Percentiles rank a stretch among this genome's conserved stretches.
These are phyloP conservation scores for Falco peregrinus DNA, from an alignment of 2,797 vertebrate species.

Conservation along the genomic window DNA sequence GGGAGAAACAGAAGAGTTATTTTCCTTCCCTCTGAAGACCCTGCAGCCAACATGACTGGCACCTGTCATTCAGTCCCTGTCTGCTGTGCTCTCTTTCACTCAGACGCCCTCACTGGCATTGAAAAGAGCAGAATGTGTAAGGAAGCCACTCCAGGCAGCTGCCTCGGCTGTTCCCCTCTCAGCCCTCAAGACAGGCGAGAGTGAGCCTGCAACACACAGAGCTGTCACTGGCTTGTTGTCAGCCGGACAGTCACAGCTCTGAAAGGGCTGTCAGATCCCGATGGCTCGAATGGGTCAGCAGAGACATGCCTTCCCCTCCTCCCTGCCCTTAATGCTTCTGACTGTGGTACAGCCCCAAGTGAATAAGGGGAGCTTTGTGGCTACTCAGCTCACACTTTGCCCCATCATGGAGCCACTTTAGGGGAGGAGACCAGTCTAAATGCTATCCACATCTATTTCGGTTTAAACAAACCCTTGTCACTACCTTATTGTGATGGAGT, in stretches of 20 bases:
- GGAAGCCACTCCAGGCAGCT: background rate
- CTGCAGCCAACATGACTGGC: background rate
- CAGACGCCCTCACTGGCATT: background rate
- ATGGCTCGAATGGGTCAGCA: background rate
- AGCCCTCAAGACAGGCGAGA: background rate
- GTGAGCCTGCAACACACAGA: background rate
- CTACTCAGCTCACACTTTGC: background rate
- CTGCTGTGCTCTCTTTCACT: background rate
- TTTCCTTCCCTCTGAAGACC: background rate
- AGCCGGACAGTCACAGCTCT: background rate
- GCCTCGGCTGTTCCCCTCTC: background rate
- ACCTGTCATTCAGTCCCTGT: constrained; percentile 12
- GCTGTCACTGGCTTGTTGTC: background rate
- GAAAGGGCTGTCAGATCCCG: background rate
- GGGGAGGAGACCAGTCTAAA: background rate
- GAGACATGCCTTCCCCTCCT: background rate
- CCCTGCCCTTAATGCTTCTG: background rate
- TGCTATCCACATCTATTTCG: background rate
- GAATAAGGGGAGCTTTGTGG: background rate
- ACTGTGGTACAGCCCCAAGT: background rate
- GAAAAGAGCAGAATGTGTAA: constrained; percentile 30
- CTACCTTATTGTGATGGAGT: background rate
- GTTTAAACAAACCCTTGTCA: background rate
- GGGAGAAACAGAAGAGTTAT: background rate
- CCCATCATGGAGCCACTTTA: background rate